Base-by-base conservation (phyloP, 92 coral and sea anemone genomes). In the Phymanthus crucifer region DNA sequence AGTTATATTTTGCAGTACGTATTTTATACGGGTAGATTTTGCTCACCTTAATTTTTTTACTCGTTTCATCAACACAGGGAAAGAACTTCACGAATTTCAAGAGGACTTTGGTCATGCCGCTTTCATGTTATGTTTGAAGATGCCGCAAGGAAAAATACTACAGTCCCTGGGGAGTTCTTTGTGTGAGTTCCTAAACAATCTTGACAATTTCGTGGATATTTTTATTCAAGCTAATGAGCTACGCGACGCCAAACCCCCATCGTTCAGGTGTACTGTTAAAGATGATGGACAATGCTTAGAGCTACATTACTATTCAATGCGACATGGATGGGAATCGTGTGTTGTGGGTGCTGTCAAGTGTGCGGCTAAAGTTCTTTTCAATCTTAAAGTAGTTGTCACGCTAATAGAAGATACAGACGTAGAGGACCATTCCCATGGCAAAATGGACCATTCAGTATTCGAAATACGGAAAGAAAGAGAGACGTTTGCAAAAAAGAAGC, bases 151-250 rank as follows among this genome's bases (percentile, higher is more conserved):
- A 40, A 87, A 91, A 56, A 75, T 90, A 23, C 85, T 93, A 31
- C 85, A 81, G 37, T 85, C 92, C 36, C 78, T 90, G 0, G 98
- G 98, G 12, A 87, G 85, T 46, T 84, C 92, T 10, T 82, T 93
- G 4, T 84, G 90, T 54, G 98, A 93, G 71, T 93, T 93, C 65
- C 90, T 93, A 19, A 90, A 91, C 83, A 89, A 88, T 71, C 66
- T 93, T n/a, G 94, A 90, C 78, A 91, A 89, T 46, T 88, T 93
- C 34, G 84, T 90, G 65, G 91, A 90, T 68, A 84, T 87, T 31
- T 79, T 90, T 46, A 76, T 79, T 26, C 87, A 84, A 26, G 87
- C 89, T 66, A 77, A 83, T 34, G 87, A 85, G 10, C 77, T 83
- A n/a, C 80, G 77, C 13, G 86, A 84, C 40, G 81, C 90, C 24